phyloP scores from a whole-genome alignment of 2,888 invertebrate genomes.

The Phaonia tiefii region DNA sequence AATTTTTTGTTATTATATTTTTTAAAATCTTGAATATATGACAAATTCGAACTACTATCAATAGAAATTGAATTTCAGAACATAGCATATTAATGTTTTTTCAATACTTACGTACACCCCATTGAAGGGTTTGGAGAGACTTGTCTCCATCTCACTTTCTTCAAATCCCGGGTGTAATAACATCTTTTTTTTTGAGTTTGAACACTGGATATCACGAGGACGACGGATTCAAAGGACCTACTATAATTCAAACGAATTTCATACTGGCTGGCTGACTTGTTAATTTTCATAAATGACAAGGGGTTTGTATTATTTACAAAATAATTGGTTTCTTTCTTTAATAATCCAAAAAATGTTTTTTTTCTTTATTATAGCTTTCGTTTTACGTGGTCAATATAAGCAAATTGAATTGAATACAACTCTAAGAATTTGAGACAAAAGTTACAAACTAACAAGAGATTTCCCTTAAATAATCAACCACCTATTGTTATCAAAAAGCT shows the following conservation, averaged over 20 bases:
- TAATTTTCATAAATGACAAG: background rate
- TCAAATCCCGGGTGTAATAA: no score
- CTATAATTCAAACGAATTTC: no score
- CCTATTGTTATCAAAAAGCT: background rate
- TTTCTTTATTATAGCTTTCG: constrained; percentile 10
- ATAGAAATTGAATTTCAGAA: no score
- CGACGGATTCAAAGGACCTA: no score
- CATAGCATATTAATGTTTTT: no score
- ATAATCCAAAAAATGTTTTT: constrained; percentile 5
- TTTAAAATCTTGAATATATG: no score
- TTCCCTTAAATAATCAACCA: background rate
- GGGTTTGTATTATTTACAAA: constrained; percentile 19
- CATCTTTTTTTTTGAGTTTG: background rate
- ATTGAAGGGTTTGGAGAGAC: no score
- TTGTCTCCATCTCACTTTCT: no score
- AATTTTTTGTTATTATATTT: no score
- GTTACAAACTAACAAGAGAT: no score
- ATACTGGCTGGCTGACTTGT: constrained; percentile 14
- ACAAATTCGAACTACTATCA: no score
- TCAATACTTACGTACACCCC: no score
- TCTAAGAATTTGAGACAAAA: background rate
- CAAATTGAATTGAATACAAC: background rate
- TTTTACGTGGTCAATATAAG: background rate
- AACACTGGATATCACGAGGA: background rate
- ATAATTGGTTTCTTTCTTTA: constrained; percentile 18